Conservation (phyloP, 35 echinoderm and acorn worm species). For the Amphiura filiformis region DNA sequence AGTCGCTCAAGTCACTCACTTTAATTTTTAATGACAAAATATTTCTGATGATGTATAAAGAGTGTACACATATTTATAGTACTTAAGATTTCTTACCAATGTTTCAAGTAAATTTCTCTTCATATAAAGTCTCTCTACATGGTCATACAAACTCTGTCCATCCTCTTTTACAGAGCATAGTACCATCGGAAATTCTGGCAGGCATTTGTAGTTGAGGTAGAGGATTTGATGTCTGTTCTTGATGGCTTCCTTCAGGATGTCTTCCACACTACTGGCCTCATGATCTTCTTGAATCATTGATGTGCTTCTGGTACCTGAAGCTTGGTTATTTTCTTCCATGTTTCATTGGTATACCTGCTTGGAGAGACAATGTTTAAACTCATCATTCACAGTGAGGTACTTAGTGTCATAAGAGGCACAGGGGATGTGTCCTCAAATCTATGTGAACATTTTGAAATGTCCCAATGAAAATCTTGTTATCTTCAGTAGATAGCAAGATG, state of each 20-base stretch:
- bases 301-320: constrained; percentile 8
- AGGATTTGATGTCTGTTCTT: constrained; percentile 19
- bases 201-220: constrained; percentile 55
- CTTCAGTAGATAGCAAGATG: too few species aligned
- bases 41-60: too few species aligned
- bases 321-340: too few species aligned
- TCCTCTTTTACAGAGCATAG: not conserved
- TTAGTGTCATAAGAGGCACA: too few species aligned
- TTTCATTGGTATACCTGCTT: too few species aligned
- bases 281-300: constrained; percentile 31
- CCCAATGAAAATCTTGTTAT: too few species aligned
- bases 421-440: too few species aligned
- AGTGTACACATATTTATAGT: too few species aligned
- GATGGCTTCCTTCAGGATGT: constrained; percentile 27
- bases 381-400: too few species aligned
- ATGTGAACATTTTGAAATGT: too few species aligned
- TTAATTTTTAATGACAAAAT: not conserved
- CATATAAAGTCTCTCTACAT: constrained; percentile 28
- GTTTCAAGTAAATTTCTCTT: constrained; percentile 43
- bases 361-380: too few species aligned
- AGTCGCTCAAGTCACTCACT: not conserved
- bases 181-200: constrained; percentile 31
- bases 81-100: constrained; percentile 22
- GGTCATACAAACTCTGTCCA: not conserved
- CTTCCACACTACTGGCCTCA: constrained; percentile 34